Percentiles rank a stretch among this genome's conserved stretches.
phyloP scores from a whole-genome alignment of 2,888 invertebrate species.

The Protonemura montana region DNA sequence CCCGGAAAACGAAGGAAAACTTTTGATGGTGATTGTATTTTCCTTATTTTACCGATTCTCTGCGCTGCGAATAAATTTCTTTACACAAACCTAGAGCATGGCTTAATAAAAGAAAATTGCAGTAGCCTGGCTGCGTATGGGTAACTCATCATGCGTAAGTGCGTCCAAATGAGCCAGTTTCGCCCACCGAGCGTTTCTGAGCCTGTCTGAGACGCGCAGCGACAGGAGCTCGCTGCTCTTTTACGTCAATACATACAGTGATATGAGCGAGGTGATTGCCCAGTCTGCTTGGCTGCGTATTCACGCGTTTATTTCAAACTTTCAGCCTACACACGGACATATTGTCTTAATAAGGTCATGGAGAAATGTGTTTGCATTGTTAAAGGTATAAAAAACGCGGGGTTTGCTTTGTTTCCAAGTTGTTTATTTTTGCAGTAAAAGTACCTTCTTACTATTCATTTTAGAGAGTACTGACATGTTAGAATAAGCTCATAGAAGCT shows the following conservation, averaged over 20 bases:
- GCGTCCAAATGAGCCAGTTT: constrained; percentile 15
- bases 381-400: background rate
- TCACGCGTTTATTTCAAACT: background rate
- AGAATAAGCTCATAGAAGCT: no score
- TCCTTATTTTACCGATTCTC: constrained; percentile 20
- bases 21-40: constrained; percentile 21
- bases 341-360: no score
- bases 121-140: background rate
- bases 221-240: background rate
- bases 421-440: no score
- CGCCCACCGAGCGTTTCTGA: background rate
- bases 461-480: no score
- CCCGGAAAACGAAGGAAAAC: background rate
- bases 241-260: constrained; percentile 17
- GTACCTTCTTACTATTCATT: no score
- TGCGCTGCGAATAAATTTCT: constrained; percentile 30
- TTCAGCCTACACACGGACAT: background rate
- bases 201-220: background rate
- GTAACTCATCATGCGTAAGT: constrained; percentile 26
- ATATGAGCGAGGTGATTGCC: constrained; percentile 4
- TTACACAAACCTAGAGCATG: constrained; percentile 1
- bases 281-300: background rate
- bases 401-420: no score
- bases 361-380: background rate
- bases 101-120: constrained; percentile 34